Evolutionary conservation across 1,140 invertebrate species (phyloP).

Genomic region (Ceratitis capitata): DNA sequence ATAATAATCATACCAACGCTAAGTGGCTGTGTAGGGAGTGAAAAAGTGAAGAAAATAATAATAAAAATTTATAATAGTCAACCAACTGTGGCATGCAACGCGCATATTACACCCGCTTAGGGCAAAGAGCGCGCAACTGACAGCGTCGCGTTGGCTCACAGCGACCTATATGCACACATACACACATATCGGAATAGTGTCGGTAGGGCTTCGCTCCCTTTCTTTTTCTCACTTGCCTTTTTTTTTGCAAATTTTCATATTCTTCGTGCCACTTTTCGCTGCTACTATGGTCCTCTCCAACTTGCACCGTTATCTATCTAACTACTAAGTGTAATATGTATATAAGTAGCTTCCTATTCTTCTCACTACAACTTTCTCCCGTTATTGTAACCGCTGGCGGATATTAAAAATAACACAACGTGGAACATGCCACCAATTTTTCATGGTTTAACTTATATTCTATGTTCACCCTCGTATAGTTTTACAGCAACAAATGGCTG

Average conservation of each 20-base stretch:
- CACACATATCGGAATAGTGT: neutral
- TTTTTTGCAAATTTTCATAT: neutral
- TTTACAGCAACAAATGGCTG: neutral
- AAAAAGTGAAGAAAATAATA: neutral
- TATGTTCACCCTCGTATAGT: neutral
- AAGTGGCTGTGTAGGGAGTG: neutral
- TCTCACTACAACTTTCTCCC: neutral
- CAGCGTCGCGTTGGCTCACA: neutral
- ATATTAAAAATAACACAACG: constrained; percentile 35
- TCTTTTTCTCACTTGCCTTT: neutral
- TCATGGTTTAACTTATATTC: neutral
- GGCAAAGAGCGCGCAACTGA: neutral
- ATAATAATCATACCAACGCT: neutral
- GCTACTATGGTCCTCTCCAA: neutral
- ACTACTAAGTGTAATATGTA: neutral
- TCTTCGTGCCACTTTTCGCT: neutral
- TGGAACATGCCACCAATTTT: constrained; percentile 33
- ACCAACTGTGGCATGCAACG: neutral
- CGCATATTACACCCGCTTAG: neutral
- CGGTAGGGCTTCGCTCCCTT: neutral
- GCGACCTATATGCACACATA: neutral
- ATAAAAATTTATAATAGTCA: neutral
- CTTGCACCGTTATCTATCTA: neutral
- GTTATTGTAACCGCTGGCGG: neutral
- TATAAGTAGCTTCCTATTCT: neutral